Conservation (phyloP, 2,113 vertebrate genomes). For the Oryzias celebensis region DNA sequence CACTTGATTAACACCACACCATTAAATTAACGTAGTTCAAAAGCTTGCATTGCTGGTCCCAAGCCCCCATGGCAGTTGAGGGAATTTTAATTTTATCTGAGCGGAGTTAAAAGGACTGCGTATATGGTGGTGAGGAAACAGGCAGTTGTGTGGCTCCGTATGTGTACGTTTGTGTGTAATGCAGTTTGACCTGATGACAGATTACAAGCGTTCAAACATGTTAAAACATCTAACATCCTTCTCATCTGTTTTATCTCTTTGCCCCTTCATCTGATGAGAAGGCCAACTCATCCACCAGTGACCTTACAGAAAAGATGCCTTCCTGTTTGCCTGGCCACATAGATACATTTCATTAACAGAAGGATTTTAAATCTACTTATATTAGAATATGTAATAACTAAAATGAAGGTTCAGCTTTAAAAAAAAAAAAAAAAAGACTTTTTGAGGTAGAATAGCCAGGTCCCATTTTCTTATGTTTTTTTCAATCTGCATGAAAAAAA, state of each 20-base stretch:
- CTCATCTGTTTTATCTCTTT: constrained; percentile 57
- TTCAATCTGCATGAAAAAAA: background rate
- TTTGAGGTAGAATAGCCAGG: too few relatives aligned
- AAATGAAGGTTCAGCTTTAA: too few relatives aligned
- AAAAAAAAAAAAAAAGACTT: too few relatives aligned
- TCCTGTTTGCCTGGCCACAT: constrained; percentile 19
- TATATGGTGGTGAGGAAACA: constrained; percentile 39
- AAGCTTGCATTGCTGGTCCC: constrained; percentile 52
- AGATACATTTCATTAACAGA: constrained; percentile 28
- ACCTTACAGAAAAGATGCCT: constrained; percentile 38
- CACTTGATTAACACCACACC: constrained; percentile 69
- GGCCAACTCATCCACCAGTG: constrained; percentile 22
- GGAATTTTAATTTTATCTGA: constrained; percentile 71
- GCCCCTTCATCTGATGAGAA: constrained; percentile 26
- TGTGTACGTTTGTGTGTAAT: constrained; percentile 29
- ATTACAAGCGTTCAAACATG: constrained; percentile 63
- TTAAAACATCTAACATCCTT: constrained; percentile 61
- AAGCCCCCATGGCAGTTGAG: constrained; percentile 61
- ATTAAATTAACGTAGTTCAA: constrained; percentile 74
- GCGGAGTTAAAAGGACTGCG: constrained; percentile 68
- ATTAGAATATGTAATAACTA: too few relatives aligned
- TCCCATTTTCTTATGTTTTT: too few relatives aligned
- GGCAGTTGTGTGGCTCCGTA: constrained; percentile 20
- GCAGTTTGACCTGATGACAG: constrained; percentile 70
- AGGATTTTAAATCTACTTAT: background rate